Percentiles rank a stretch among this genome's conserved stretches.
phyloP scores from a whole-genome alignment of 2,113 vertebrate genomes.

The Trematomus loennbergii region DNA sequence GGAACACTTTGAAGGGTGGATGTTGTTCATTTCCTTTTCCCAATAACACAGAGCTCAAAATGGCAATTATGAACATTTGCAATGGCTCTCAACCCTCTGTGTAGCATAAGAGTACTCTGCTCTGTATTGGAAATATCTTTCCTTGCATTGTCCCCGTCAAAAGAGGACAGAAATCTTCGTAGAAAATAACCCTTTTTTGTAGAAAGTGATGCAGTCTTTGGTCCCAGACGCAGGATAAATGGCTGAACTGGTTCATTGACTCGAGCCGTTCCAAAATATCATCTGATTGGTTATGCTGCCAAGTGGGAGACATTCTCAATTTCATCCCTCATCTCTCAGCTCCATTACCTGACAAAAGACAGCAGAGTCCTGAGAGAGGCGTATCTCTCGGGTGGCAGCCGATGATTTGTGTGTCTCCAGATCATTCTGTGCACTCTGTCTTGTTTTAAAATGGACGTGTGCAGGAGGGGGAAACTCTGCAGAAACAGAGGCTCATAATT shows the following conservation, averaged over 20 bases:
- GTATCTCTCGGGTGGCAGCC: conserved; percentile 38
- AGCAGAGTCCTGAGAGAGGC: conserved; percentile 5
- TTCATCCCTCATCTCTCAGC: conserved; percentile 35
- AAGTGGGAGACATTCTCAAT: conserved; percentile 44
- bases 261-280: conserved; percentile 20
- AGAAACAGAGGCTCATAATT: conserved; percentile 31
- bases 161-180: not conserved
- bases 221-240: not conserved
- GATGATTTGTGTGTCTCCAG: conserved; percentile 28
- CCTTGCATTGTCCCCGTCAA: no score
- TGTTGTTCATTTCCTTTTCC: no score
- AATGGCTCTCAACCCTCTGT: no score
- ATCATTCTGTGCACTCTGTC: conserved; percentile 21
- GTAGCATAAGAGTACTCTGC: no score
- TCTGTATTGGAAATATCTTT: no score
- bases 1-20: no score
- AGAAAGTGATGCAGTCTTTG: not conserved
- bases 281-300: conserved; percentile 28
- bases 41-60: no score
- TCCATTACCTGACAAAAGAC: conserved; percentile 56
- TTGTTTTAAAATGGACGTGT: conserved; percentile 33
- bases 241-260: conserved; percentile 1
- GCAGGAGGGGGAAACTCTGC: not conserved
- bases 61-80: no score
- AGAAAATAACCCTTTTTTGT: not conserved